These are phyloP conservation scores for Apodemia mormo DNA, from an alignment of 2,888 invertebrate genomes.

Conservation along the genomic window DNA sequence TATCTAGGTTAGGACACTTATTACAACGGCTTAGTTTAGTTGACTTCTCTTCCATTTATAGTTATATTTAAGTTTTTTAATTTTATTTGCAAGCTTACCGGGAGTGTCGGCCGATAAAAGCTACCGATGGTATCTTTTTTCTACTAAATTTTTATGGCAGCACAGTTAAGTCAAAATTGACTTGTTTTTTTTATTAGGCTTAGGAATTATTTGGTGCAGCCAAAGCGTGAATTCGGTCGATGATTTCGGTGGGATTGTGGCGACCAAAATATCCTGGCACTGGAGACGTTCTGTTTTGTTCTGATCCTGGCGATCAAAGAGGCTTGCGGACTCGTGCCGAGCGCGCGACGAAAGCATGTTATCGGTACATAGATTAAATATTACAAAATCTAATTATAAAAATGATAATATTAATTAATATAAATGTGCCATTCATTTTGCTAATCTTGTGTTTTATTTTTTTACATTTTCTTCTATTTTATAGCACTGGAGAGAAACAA, in stretches of 20 bases:
- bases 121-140: slow-evolving; percentile 21
- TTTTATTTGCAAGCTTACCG: slow-evolving; percentile 54
- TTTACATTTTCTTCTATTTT: neutral
- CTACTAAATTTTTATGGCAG: slow-evolving; percentile 15
- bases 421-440: slow-evolving; percentile 83
- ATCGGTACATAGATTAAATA: slow-evolving; percentile 60
- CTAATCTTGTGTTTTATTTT: slow-evolving; percentile 77
- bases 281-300: slow-evolving; percentile 42
- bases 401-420: slow-evolving; percentile 82
- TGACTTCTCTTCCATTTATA: slow-evolving; percentile 76
- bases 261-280: slow-evolving; percentile 42
- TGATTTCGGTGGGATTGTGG: slow-evolving; percentile 17
- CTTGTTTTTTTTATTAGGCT: slow-evolving; percentile 14
- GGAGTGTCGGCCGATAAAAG: slow-evolving; percentile 13
- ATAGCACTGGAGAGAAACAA: neutral
- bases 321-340: slow-evolving; percentile 15
- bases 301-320: slow-evolving; percentile 57
- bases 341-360: slow-evolving; percentile 3
- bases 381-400: slow-evolving; percentile 78
- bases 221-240: slow-evolving; percentile 31
- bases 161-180: slow-evolving; percentile 15
- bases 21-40: slow-evolving; percentile 64
- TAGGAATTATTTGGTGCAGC: slow-evolving; percentile 31
- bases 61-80: slow-evolving; percentile 71
- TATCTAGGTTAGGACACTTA: slow-evolving; percentile 54